Evolutionary conservation across 2,888 invertebrate genomes (phyloP), one percentile per base, ranked within the genome.

Genomic region (Crocallis elinguaria): DNA sequence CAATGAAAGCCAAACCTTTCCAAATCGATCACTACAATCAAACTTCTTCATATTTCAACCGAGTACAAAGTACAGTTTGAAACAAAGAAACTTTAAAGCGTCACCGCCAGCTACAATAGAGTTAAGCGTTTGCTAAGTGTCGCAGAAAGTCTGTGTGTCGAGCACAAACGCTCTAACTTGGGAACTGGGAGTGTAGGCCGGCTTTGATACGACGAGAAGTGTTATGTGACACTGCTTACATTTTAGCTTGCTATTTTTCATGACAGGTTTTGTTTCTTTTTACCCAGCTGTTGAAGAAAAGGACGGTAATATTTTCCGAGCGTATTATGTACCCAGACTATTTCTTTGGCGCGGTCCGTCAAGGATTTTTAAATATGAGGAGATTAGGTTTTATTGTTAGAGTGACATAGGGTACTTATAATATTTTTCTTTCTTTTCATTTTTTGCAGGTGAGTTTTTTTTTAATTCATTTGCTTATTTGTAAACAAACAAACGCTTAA

Each of bases 71-170:
- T 50, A 36, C 27, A 32, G 38, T 27, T 54, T 45, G 56, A 60
- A 73, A 82, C 78, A 79, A 79, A 77, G 75, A 72, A 74, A 78
- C 73, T 78, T 77, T 75, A 71, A 79, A 82, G 72, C 70, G 78
- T 81, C 80, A 80, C 70, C 67, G 57, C 51, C 69, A 67, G 69
- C 67, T 76, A 86, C 84, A 85, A 86, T 80, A 61, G 76, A 71
- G 77, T 79, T 79, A 86, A 85, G 79, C 79, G 79, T 76, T 81
- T 75, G 79, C 73, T 80, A 82, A 87, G 85, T 85, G 82, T 81
- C 71, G 75, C 75, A 77, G 80, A 80, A 84, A 85, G 79, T 82
- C 80, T 71, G 75, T 67, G 69, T 72, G 66, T 67, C 68, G 64
- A 67, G 61, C 64, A 83, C 82, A 84, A 86, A 80, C 79, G 80